Conservation (phyloP, 2,888 invertebrate genomes). For the Urechis unicinctus region DNA sequence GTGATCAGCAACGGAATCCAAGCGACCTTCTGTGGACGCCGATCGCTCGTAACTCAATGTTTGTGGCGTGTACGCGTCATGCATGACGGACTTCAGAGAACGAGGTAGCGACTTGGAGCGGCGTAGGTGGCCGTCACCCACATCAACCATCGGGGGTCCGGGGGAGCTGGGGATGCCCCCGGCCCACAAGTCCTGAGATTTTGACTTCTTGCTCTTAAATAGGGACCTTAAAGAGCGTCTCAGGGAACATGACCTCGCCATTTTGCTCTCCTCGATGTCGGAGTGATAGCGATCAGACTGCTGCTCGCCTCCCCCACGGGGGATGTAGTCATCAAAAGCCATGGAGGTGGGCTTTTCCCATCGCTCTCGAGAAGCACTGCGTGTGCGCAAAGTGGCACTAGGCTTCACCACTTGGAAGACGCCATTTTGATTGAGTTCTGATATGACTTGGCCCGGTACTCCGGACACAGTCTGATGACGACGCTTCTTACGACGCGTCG, state of each 20-base stretch:
- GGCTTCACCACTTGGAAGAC: constrained; percentile 1
- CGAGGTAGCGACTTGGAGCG: constrained; percentile 16
- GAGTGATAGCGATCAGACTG: not conserved
- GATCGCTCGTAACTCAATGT: constrained; percentile 4
- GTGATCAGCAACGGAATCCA: constrained; percentile 9
- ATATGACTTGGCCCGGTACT: constrained; percentile 21
- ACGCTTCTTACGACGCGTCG: constrained; percentile 17
- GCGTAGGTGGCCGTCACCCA: constrained; percentile 1
- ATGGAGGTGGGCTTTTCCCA: constrained; percentile 12
- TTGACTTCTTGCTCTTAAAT: constrained; percentile 10
- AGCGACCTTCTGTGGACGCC: constrained; percentile 14
- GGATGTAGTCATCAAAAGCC: constrained; percentile 1
- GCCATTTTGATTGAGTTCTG: constrained; percentile 5
- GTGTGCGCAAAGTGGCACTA: not conserved
- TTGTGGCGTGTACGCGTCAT: not conserved
- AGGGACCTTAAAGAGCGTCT: constrained; percentile 16
- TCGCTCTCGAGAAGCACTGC: constrained; percentile 11
- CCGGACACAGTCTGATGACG: constrained; percentile 36
- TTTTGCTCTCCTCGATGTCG: constrained; percentile 1
- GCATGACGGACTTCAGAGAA: constrained; percentile 11
- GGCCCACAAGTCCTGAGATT: not conserved
- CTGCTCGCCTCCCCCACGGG: not conserved
- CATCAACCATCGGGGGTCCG: constrained; percentile 15
- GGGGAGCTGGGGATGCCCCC: constrained; percentile 6
- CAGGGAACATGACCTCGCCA: constrained; percentile 12